These are phyloP conservation scores for Cnemophilus loriae DNA, from an alignment of 2,113 vertebrate genomes.

Conservation along the genomic window DNA sequence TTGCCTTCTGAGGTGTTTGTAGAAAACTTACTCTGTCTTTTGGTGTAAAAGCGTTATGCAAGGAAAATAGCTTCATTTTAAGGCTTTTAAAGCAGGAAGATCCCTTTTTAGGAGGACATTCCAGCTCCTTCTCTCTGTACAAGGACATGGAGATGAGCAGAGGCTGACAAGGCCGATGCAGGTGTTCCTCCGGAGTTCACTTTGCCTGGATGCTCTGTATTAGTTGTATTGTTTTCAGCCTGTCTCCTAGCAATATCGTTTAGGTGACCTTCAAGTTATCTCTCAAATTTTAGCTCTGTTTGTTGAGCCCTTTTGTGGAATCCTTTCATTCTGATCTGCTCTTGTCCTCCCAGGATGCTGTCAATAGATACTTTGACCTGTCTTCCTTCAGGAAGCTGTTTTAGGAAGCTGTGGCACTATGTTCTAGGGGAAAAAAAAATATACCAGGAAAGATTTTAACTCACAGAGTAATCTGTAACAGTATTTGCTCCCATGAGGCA, in stretches of 20 bases:
- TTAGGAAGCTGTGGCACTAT: background rate
- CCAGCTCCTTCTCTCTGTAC: background rate
- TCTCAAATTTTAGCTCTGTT: background rate
- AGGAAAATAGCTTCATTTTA: background rate
- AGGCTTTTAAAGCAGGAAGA: background rate
- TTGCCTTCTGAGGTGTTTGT: background rate
- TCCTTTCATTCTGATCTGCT: background rate
- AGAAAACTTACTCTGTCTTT: background rate
- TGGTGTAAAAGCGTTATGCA: background rate
- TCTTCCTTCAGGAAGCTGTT: background rate
- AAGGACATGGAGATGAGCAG: background rate
- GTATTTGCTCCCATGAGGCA: background rate
- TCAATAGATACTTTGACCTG: background rate
- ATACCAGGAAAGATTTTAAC: background rate
- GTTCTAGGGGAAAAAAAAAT: background rate
- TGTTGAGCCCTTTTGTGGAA: background rate
- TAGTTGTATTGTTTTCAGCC: background rate
- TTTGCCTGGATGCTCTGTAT: background rate
- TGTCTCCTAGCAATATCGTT: background rate
- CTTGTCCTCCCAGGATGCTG: background rate
- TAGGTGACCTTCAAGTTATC: background rate
- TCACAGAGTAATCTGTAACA: background rate
- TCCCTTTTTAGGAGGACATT: background rate
- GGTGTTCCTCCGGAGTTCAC: background rate
- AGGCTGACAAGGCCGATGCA: background rate